These are phyloP conservation scores for Philereme transversata DNA, from an alignment of 2,888 invertebrate species.

Conservation along the genomic window DNA sequence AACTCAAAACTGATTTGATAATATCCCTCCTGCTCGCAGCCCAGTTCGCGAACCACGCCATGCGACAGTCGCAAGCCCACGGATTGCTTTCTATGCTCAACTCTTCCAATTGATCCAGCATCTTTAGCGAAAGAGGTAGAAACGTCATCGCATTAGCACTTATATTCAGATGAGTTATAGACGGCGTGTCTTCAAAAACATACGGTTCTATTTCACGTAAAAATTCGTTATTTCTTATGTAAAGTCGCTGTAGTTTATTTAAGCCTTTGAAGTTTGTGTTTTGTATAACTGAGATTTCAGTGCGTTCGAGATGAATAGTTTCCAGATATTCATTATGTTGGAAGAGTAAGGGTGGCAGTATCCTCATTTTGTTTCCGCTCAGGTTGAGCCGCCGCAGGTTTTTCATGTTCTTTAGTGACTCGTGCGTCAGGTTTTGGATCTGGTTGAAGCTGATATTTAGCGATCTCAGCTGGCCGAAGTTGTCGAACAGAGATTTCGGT, in stretches of 20 bases:
- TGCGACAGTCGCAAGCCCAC: constrained; percentile 94
- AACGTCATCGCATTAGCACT: constrained; percentile 88
- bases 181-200: constrained; percentile 85
- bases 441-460: constrained; percentile 86
- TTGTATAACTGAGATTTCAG: constrained; percentile 86
- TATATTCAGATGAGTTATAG: constrained; percentile 86
- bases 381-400: constrained; percentile 84
- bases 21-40: constrained; percentile 78
- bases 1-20: constrained; percentile 85
- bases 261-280: constrained; percentile 87
- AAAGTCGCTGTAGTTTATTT: constrained; percentile 81
- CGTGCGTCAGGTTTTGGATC: constrained; percentile 83
- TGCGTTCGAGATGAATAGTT: constrained; percentile 86
- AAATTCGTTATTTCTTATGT: constrained; percentile 85
- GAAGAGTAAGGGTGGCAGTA: constrained; percentile 85
- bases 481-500: constrained; percentile 88
- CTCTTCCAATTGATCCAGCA: constrained; percentile 85
- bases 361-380: constrained; percentile 84
- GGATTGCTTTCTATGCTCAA: constrained; percentile 89
- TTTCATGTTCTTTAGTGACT: constrained; percentile 84
- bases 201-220: constrained; percentile 86
- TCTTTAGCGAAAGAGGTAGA: constrained; percentile 87
- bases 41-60: constrained; percentile 88
- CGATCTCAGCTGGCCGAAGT: constrained; percentile 84
- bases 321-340: constrained; percentile 85